Evolutionary conservation across 2,888 invertebrate genomes (phyloP).

Genomic region (Perizoma affinitatum): DNA sequence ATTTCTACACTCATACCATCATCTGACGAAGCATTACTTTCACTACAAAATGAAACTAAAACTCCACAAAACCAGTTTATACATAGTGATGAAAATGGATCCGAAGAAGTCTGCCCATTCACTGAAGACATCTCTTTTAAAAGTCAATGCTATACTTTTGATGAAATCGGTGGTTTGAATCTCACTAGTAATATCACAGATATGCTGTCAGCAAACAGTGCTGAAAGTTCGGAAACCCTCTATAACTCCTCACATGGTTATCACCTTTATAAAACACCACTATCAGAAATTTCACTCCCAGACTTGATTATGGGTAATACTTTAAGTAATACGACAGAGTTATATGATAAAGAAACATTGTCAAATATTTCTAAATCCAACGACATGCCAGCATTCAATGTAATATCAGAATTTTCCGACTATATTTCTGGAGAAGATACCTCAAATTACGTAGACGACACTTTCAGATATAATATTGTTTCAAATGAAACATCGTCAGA

Average conservation of each 20-base stretch:
- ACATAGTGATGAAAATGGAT: background rate
- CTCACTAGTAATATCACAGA: conserved; percentile 10
- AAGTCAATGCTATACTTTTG: conserved; percentile 11
- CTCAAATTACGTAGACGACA: conserved; percentile 6
- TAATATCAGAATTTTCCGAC: conserved; percentile 15
- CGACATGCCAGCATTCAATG: background rate
- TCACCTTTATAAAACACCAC: background rate
- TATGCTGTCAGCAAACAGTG: background rate
- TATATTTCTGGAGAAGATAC: conserved; percentile 2
- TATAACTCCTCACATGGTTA: background rate
- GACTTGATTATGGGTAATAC: conserved; percentile 2
- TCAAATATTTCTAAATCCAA: background rate
- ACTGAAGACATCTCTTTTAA: conserved; percentile 1
- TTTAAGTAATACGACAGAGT: background rate
- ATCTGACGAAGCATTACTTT: background rate
- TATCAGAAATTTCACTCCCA: background rate
- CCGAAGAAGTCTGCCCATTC: conserved; percentile 9
- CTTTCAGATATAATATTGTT: background rate
- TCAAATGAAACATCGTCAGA: background rate
- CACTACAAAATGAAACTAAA: conserved; percentile 8
- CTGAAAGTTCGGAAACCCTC: background rate
- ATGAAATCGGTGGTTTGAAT: conserved; percentile 1
- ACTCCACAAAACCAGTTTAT: background rate
- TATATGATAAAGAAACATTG: background rate
- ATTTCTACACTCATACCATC: background rate